Base-by-base conservation (phyloP, 1,140 invertebrate genomes). In the Zophobas atratus region DNA sequence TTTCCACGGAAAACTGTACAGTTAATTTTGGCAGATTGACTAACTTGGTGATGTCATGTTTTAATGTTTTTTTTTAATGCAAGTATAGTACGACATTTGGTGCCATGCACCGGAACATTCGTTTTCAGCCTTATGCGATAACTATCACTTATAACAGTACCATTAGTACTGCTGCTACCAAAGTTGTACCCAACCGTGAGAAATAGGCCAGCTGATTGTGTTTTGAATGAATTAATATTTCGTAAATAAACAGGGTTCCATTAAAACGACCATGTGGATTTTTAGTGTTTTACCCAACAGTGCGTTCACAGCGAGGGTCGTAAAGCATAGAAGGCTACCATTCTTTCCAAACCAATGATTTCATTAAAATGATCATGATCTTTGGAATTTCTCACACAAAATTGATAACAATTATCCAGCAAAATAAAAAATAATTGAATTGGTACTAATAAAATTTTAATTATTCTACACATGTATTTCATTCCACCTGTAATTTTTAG, bases 121-220 rank as follows among this genome's bases (percentile, higher is more conserved):
- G 20, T 20, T 20, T 20, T 20, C 20, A 67, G 33, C 60, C 39
- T 5, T n/a, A 8, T 43, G 39, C n/a, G 60, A 67, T 67, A 67
- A 6, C 38, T n/a, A 67, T 67, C 60, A 43, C 43, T 67, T 67
- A 20, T 20, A 67, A 43, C 60, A 67, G 70, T 32, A 33, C 32
- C 43, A 46, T 6, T 72, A 36, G 51, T 72, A 72, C 33, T 32
- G 46, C 71, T 43, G 71, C 71, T 51, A 73, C 71, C 71, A 73
- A 73, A 73, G 56, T 73, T 53, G 48, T 55, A 72, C 1, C 71
- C 38, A 73, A 73, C 55, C 71, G 71, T 73, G 71, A 6, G 71
- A 73, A 73, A 73, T 73, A 35, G 71, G 48, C 33, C 60, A 67
- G 38, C 20, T 67, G 38, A 67, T 67, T 67, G 60, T 67, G 60